Evolutionary conservation across 2,113 vertebrate genomes (phyloP).

Genomic region (rabbit (Oryctolagus cuniculus)): DNA sequence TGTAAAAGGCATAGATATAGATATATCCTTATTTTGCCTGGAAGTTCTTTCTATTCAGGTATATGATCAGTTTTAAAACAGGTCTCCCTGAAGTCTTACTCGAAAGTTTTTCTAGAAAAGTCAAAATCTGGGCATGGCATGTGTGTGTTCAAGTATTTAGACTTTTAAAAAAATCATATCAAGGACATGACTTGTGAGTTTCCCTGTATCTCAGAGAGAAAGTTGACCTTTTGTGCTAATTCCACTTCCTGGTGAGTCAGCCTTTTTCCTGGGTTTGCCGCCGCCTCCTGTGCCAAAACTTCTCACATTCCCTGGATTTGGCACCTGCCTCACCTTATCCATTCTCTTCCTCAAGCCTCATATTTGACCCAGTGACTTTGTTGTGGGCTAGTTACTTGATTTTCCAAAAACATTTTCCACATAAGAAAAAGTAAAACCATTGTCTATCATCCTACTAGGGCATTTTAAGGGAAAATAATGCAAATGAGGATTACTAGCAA

Average conservation of each 20-base stretch:
- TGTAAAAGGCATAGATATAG: not conserved
- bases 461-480: not conserved
- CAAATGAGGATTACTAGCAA: not conserved
- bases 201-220: conserved; percentile 56
- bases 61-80: not conserved
- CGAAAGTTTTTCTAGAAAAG: not conserved
- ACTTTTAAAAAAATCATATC: not conserved
- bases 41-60: not conserved
- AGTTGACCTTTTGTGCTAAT: conserved; percentile 56
- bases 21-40: conserved; percentile 5
- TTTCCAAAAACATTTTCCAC: conserved; percentile 36
- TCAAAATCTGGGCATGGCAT: not conserved
- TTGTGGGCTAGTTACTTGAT: not conserved
- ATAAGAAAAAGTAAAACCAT: not conserved
- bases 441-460: not conserved
- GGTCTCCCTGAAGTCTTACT: not conserved
- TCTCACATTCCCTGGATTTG: not conserved
- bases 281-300: not conserved
- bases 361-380: not conserved
- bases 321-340: not conserved
- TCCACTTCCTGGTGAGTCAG: conserved; percentile 52
- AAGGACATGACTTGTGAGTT: not conserved
- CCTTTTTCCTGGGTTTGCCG: not conserved
- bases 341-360: not conserved
- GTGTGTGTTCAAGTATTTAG: not conserved